Percentiles rank a stretch among this genome's conserved stretches.
Conservation (phyloP, 2,113 vertebrate genomes). For the Varanus komodoensis region DNA sequence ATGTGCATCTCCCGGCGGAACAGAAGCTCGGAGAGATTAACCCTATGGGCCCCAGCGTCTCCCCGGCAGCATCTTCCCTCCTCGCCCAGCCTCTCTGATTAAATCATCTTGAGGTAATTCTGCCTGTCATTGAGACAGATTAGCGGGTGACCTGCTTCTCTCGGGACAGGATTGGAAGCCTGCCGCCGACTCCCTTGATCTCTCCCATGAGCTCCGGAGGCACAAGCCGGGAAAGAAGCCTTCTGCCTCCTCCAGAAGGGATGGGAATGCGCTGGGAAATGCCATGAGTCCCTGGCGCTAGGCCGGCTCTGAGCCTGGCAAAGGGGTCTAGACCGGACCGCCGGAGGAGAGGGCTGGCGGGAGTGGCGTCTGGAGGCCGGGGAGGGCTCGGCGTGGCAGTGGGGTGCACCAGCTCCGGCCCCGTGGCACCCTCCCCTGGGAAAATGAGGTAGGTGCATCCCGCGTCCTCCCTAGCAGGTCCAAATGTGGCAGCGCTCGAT, state of each 20-base stretch:
- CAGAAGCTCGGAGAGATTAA: constrained; percentile 21
- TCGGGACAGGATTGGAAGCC: constrained; percentile 58
- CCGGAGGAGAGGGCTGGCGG: neutral
- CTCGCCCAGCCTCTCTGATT: constrained; percentile 55
- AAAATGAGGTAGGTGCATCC: constrained; percentile 54
- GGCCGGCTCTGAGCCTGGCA: neutral
- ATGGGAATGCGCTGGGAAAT: constrained; percentile 6
- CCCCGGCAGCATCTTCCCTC: constrained; percentile 19
- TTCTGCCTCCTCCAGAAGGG: accelerated
- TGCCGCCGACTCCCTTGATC: neutral
- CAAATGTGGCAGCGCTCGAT: no score
- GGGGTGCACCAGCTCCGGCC: neutral
- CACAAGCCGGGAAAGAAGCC: neutral
- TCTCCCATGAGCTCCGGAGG: neutral
- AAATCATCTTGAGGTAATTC: constrained; percentile 75
- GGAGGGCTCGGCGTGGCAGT: neutral
- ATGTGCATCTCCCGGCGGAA: neutral
- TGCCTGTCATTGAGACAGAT: constrained; percentile 74
- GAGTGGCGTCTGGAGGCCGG: neutral
- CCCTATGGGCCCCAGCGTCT: constrained; percentile 32
- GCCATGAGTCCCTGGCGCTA: neutral
- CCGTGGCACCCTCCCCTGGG: neutral
- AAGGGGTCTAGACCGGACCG: neutral
- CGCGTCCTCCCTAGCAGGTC: no score
- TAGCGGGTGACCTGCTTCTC: constrained; percentile 69